Base-by-base conservation (phyloP, 2,797 vertebrate species). In the Danio kyathit region DNA sequence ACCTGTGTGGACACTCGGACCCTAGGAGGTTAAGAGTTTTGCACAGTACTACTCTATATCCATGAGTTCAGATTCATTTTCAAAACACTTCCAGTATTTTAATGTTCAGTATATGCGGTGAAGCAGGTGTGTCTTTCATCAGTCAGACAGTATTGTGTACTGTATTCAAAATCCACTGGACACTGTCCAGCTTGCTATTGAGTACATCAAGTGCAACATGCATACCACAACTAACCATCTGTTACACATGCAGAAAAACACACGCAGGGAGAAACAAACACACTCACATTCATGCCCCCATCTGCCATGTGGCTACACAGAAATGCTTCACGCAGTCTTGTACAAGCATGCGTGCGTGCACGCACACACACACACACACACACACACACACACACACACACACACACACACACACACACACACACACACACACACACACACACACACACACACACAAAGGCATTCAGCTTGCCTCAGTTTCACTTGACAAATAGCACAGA, bases 201-300 rank as follows among this genome's bases (percentile, higher is more conserved):
- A 70, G 74, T 81, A 71, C 72, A 72, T 78, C 63, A 76, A 54
- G 64, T 74, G 76, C 74, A 74, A 79, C 76, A 76, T 14, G 46
- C 80, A 76, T 79, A 78, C 49, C 76, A 76, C 38, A 78, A 78
- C 73, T 84, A 82, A 64, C 83, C 83, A 85, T 82, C 71, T 85
- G 80, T 85, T 80, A 80, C 74, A 72, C 49, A 41, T 61, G 63
- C 73, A 76, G 52, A 76, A 61, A 56, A 75, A 84, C 78, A 79
- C 75, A 74, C 49, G 51, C 67, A 78, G 54, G 19, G 66, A 77
- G 59, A 71, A 63, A 79, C 76, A 73, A 57, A 84, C 82, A 82
- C 73, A 82, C 76, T 51, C 83, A 76, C 71, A 81, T 63, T 75
- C 82, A 66, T 71, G 41, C 80, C 65, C 61, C 57, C 63, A 63